phyloP scores from a whole-genome alignment of 1,140 invertebrate genomes.

The Amyelois transitella region DNA sequence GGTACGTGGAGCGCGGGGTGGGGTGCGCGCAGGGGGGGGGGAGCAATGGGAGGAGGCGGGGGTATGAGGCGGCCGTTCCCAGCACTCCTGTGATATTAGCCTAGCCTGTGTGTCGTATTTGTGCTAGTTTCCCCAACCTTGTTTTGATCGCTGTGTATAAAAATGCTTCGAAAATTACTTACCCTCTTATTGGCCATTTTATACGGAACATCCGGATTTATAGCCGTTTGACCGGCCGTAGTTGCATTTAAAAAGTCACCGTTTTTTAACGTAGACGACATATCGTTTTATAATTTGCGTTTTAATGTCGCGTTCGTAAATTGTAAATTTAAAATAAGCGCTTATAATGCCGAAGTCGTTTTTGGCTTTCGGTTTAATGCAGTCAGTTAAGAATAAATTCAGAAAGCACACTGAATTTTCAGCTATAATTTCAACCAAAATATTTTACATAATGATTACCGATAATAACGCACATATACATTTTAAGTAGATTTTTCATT shows the following conservation, averaged over 20 bases:
- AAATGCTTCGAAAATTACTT: constrained; percentile 49
- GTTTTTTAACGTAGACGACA: constrained; percentile 24
- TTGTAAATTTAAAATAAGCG: constrained; percentile 51
- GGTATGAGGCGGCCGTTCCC: constrained; percentile 45
- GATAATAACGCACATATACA: constrained; percentile 48
- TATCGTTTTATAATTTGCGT: constrained; percentile 33
- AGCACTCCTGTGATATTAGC: constrained; percentile 73
- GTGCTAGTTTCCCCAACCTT: constrained; percentile 66
- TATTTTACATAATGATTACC: constrained; percentile 41
- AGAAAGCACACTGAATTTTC: not conserved
- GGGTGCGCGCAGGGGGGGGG: constrained; percentile 15
- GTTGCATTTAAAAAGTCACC: constrained; percentile 50
- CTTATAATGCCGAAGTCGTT: constrained; percentile 25
- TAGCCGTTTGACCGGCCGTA: constrained; percentile 48
- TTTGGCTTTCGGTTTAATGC: not conserved
- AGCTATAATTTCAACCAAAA: constrained; percentile 40
- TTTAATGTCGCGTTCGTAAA: constrained; percentile 56
- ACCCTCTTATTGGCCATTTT: constrained; percentile 57
- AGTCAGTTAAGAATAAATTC: constrained; percentile 14
- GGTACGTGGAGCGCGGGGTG: constrained; percentile 38
- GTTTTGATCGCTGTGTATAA: constrained; percentile 61
- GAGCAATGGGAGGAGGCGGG: constrained; percentile 5
- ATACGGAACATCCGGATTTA: constrained; percentile 59
- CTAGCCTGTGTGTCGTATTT: constrained; percentile 70
- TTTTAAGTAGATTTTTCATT: constrained; percentile 36